phyloP scores from a whole-genome alignment of 2,113 vertebrate genomes.

The Connochaetes taurinus region DNA sequence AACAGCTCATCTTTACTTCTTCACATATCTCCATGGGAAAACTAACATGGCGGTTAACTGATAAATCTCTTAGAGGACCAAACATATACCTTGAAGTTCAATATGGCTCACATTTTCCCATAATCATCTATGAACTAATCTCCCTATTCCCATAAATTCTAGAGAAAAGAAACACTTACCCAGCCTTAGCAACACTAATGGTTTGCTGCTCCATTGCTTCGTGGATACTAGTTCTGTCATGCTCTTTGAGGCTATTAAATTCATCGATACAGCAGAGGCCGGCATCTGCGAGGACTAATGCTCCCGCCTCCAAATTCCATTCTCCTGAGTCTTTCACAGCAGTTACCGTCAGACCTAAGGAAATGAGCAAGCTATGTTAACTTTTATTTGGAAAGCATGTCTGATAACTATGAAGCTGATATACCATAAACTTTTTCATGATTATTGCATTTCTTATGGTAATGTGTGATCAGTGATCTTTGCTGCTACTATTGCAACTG shows the following conservation, averaged over 20 bases:
- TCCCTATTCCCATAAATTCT: neutral
- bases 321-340: slow-evolving; percentile 87
- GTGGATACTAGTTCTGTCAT: slow-evolving; percentile 96
- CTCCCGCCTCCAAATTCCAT: slow-evolving; percentile 88
- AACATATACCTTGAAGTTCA: neutral
- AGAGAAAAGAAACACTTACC: slow-evolving; percentile 78
- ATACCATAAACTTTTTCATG: neutral
- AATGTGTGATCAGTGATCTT: neutral
- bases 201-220: slow-evolving; percentile 99
- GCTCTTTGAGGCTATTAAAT: slow-evolving; percentile 97
- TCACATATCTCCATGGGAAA: neutral
- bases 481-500: neutral
- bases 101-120: neutral
- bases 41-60: neutral
- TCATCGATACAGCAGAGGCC: slow-evolving; percentile 98
- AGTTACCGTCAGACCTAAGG: slow-evolving; percentile 84
- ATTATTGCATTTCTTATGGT: neutral
- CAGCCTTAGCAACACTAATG: slow-evolving; percentile 97
- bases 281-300: slow-evolving; percentile 93
- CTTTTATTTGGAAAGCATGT: slow-evolving; percentile 17
- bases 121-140: neutral
- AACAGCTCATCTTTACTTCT: slow-evolving; percentile 23
- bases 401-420: neutral
- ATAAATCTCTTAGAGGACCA: neutral
- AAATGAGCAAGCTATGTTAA: slow-evolving; percentile 38